Evolutionary conservation across 2,113 vertebrate genomes (phyloP), one percentile per base, ranked within the genome.

Genomic region (Lates calcarifer): DNA sequence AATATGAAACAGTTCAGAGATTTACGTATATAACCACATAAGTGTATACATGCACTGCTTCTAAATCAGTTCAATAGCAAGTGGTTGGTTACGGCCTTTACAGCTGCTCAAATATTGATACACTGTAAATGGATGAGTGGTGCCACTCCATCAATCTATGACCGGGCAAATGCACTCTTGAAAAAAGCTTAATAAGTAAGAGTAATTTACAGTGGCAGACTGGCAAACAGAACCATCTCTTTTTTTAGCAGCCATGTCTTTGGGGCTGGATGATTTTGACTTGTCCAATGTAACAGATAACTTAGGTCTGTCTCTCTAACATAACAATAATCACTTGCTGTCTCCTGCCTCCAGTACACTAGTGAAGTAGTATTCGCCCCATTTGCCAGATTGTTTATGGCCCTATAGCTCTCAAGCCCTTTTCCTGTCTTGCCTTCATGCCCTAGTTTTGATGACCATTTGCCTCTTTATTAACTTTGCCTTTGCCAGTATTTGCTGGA

Each of bases 61-160:
- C 18, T 22, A 17, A 26, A 74, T 39, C 17, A 29, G 13, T 51
- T 81, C 53, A 66, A 14, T 41, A 74, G 12, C 56, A 65, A 39
- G 51, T 20, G 47, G 41, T 15, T 26, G 55, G 6, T 56, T 35
- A 61, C 28, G 47, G 63, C 43, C 33, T 68, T 76, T 51, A 37
- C 51, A 57, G 29, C 55, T 68, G n/a, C 18, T 84, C 3, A 82
- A 84, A 68, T 66, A 82, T 79, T 81, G 17, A 87, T 78, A 56
- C 1, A 15, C 12, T 45, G 39, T 62, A 78, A 82, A 72, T 57
- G 60, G 61, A 68, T 5, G 0, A 57, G 18, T 55, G 53, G 45
- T 0, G 49, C 17, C n/a, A 45, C 29, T 70, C 9, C 2, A 29
- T 55, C 28, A 9, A 14, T 33, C 20, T 14, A 6, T 24, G 22